Evolutionary conservation across 2,797 vertebrate genomes (phyloP).

Genomic region (Cossypha niveicapilla): DNA sequence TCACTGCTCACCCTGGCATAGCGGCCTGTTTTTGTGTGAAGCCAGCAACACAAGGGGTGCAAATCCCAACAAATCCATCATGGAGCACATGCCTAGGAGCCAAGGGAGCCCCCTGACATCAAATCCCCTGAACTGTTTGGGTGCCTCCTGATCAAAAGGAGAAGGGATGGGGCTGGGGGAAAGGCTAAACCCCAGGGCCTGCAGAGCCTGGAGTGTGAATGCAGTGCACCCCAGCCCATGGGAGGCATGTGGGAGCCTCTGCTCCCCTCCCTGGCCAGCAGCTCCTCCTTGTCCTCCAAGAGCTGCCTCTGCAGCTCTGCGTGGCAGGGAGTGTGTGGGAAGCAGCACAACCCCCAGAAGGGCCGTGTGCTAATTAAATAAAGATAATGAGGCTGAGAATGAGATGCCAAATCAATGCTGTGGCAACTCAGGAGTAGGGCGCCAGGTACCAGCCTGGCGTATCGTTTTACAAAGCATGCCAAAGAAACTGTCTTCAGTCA

Average conservation of each 20-base stretch:
- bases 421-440: conserved; percentile 46
- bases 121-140: neutral
- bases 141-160: neutral
- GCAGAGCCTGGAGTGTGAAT: neutral
- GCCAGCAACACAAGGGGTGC: neutral
- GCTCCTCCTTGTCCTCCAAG: neutral
- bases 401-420: conserved; percentile 63
- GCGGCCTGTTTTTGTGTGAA: neutral
- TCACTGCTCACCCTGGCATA: accelerated
- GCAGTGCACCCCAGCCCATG: accelerated
- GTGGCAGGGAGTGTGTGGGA: neutral
- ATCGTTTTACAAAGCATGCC: conserved; percentile 49
- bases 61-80: accelerated
- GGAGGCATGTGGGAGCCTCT: neutral
- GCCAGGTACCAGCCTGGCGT: conserved; percentile 37
- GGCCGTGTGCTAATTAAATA: conserved; percentile 55
- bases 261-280: neutral
- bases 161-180: neutral
- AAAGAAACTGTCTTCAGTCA: conserved; percentile 34
- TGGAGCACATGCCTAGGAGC: accelerated
- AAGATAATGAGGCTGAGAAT: conserved; percentile 58
- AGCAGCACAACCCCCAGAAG: conserved; percentile 46
- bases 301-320: neutral
- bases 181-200: neutral
- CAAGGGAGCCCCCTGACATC: neutral